Evolutionary conservation across 2,797 vertebrate species (phyloP).

Genomic region (Neosalanx taihuensis): DNA sequence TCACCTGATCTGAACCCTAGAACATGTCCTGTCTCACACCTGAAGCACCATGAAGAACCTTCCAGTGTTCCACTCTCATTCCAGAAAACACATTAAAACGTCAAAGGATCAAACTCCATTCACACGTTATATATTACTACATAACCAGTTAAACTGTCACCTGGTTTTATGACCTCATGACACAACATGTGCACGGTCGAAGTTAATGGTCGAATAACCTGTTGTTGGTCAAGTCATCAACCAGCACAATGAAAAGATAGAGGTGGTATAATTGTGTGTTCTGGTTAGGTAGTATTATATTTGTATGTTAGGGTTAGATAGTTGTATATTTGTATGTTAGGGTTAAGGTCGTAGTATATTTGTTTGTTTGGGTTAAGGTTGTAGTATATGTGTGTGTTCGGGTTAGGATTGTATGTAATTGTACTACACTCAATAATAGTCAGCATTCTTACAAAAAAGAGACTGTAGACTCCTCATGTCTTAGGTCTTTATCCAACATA

Average conservation of each 20-base stretch:
- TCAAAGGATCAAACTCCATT: constrained; percentile 71
- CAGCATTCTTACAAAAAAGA: constrained; percentile 52
- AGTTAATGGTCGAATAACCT: constrained; percentile 19
- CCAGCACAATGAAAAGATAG: background rate
- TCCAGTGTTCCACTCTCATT: constrained; percentile 9
- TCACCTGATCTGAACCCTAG: constrained; percentile 9
- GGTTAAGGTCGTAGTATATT: too few relatives aligned
- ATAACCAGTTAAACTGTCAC: constrained; percentile 66
- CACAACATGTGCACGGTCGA: constrained; percentile 27
- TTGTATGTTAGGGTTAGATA: background rate
- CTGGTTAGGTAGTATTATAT: constrained; percentile 3
- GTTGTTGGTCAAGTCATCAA: constrained; percentile 12
- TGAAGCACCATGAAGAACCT: background rate
- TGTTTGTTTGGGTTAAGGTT: too few relatives aligned
- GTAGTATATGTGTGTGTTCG: constrained; percentile 14
- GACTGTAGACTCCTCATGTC: constrained; percentile 55
- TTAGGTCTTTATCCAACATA: constrained; percentile 40
- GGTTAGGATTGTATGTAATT: constrained; percentile 13
- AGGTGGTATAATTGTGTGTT: constrained; percentile 14
- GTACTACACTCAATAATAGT: constrained; percentile 45
- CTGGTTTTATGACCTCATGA: constrained; percentile 58
- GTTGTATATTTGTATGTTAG: too few relatives aligned
- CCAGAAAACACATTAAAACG: background rate
- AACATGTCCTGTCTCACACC: constrained; percentile 13
- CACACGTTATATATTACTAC: constrained; percentile 20